A percentile compares a stretch with the other conserved stretches of the same genome.
Evolutionary conservation across 2,888 invertebrate genomes (phyloP).

Genomic region (Abscondita cerata): DNA sequence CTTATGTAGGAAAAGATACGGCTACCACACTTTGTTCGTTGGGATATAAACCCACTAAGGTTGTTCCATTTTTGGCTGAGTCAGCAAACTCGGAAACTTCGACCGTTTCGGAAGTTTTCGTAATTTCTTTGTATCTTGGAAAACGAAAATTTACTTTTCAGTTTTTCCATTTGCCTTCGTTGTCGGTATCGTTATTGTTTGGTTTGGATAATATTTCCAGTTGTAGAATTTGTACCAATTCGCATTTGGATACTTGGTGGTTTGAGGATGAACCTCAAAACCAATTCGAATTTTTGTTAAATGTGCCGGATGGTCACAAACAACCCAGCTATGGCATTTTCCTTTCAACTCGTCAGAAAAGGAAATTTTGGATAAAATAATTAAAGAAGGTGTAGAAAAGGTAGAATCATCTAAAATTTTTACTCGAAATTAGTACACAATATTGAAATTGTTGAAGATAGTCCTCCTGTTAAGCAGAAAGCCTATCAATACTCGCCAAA

Average conservation of each 20-base stretch:
- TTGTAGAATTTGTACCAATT: neutral
- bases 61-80: neutral
- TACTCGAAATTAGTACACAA: neutral
- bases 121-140: too few relatives aligned
- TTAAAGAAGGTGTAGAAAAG: neutral
- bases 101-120: too few relatives aligned
- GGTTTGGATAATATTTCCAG: neutral
- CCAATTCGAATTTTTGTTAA: neutral
- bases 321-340: neutral
- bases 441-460: too few relatives aligned
- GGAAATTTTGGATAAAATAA: neutral
- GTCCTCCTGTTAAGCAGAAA: too few relatives aligned
- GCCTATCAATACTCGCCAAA: too few relatives aligned
- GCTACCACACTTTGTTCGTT: neutral
- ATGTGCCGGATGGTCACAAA: neutral
- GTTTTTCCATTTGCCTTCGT: too few relatives aligned
- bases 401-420: neutral
- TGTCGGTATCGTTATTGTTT: too few relatives aligned
- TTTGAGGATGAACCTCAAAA: slow-evolving; percentile 2
- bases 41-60: neutral
- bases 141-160: too few relatives aligned
- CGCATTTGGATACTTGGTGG: too few relatives aligned
- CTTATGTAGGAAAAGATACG: neutral
- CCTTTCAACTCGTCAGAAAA: neutral
- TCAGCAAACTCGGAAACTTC: too few relatives aligned